Conservation (phyloP, 2,888 invertebrate genomes). For the Colostygia pectinataria region DNA sequence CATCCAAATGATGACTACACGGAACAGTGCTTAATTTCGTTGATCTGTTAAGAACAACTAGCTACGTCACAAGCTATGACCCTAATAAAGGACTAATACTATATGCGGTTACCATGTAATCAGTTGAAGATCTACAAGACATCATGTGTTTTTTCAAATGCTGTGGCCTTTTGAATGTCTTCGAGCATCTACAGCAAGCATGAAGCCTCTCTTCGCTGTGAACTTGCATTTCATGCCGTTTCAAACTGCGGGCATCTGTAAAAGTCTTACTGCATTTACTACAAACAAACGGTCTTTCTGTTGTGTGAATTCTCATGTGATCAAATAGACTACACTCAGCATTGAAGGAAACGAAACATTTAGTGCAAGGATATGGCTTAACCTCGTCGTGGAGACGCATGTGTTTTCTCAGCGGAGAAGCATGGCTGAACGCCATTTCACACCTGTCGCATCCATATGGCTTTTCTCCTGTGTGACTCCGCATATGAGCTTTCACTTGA, state of each 20-base stretch:
- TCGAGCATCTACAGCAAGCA: conserved; percentile 4
- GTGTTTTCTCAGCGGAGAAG: conserved; percentile 3
- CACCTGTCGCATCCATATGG: conserved; percentile 10
- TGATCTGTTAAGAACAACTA: too few species aligned
- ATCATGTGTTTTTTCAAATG: conserved; percentile 15
- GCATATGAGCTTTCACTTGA: conserved; percentile 10
- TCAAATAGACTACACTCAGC: conserved; percentile 4
- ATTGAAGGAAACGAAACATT: conserved; percentile 7
- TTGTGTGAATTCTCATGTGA: conserved; percentile 4
- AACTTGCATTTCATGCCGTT: conserved; percentile 5
- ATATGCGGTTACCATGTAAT: too few species aligned
- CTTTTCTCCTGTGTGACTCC: conserved; percentile 12
- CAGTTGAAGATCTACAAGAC: too few species aligned
- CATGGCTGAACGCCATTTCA: conserved; percentile 12
- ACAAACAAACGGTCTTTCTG: conserved; percentile 7
- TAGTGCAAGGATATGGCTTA: conserved; percentile 1
- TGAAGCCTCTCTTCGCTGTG: conserved; percentile 4
- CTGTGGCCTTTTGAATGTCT: conserved; percentile 11
- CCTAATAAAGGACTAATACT: too few species aligned
- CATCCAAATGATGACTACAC: too few species aligned
- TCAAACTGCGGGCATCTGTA: conserved; percentile 9
- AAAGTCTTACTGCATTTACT: conserved; percentile 9
- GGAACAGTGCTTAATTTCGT: too few species aligned
- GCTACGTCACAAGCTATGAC: too few species aligned
- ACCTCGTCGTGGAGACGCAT: conserved; percentile 6